Conservation (phyloP, 2,113 vertebrate species). For the Potamarius usumacintae region DNA sequence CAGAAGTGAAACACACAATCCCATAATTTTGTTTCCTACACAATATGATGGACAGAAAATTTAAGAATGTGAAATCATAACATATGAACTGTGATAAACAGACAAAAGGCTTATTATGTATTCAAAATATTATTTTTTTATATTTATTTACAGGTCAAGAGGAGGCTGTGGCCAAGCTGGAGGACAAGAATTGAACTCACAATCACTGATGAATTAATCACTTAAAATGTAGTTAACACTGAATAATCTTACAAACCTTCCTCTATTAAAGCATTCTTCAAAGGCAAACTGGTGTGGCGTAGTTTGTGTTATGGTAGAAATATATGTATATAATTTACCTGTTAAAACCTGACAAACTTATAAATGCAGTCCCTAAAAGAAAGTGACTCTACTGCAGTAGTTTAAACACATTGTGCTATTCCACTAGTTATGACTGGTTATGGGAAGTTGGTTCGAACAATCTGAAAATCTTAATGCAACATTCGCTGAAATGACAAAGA, state of each 20-base stretch:
- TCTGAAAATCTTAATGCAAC: too few relatives aligned
- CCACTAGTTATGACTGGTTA: too few relatives aligned
- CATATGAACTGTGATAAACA: background rate
- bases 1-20: background rate
- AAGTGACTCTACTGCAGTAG: too few relatives aligned
- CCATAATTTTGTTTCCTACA: background rate
- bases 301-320: background rate
- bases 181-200: slow-evolving; percentile 18
- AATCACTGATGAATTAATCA: background rate
- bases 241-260: background rate
- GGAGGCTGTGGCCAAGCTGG: background rate
- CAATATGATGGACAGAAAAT: background rate
- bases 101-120: background rate
- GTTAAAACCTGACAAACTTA: background rate
- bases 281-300: background rate
- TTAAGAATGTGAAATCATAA: background rate
- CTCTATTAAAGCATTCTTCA: slow-evolving; percentile 2
- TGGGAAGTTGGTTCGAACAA: too few relatives aligned
- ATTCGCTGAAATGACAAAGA: too few relatives aligned
- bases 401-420: too few relatives aligned
- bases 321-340: background rate
- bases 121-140: background rate
- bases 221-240: background rate
- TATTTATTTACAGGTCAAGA: slow-evolving; percentile 14
- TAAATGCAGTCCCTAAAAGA: too few relatives aligned